phyloP scores from a whole-genome alignment of 1,140 invertebrate genomes.

The Drosophila bocki region DNA sequence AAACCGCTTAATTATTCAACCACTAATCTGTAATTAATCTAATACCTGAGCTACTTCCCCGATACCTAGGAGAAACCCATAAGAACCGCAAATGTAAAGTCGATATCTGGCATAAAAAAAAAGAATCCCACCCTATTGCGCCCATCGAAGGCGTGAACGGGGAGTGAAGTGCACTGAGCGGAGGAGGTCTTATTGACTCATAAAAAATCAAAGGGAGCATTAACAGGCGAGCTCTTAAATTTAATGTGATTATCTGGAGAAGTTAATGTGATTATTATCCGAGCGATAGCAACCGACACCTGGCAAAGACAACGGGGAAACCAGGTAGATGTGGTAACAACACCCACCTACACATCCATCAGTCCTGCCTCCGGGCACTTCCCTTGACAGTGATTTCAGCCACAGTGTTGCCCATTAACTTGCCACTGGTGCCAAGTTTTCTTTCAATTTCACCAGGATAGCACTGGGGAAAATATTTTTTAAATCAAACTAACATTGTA shows the following conservation, averaged over 20 bases:
- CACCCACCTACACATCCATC: conserved; percentile 25
- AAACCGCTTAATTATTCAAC: conserved; percentile 53
- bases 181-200: conserved; percentile 44
- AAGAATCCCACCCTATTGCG: background rate
- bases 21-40: conserved; percentile 66
- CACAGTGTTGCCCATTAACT: conserved; percentile 58
- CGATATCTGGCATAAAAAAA: conserved; percentile 7
- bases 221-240: conserved; percentile 59
- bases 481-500: background rate
- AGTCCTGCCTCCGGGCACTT: conserved; percentile 43
- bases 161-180: conserved; percentile 8
- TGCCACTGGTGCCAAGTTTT: conserved; percentile 58
- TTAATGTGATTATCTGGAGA: conserved; percentile 77
- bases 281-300: conserved; percentile 45
- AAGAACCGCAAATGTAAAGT: conserved; percentile 21
- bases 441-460: conserved; percentile 62
- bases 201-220: conserved; percentile 70
- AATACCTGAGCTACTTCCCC: conserved; percentile 19
- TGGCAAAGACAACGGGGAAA: conserved; percentile 17
- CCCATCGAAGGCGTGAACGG: conserved; percentile 17
- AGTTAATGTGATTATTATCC: conserved; percentile 81
- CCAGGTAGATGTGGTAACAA: conserved; percentile 33
- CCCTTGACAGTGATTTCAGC: conserved; percentile 49
- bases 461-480: conserved; percentile 7
- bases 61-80: conserved; percentile 9